Evolutionary conservation across 2,797 vertebrate genomes (phyloP).

Genomic region (Crax fasciolata): DNA sequence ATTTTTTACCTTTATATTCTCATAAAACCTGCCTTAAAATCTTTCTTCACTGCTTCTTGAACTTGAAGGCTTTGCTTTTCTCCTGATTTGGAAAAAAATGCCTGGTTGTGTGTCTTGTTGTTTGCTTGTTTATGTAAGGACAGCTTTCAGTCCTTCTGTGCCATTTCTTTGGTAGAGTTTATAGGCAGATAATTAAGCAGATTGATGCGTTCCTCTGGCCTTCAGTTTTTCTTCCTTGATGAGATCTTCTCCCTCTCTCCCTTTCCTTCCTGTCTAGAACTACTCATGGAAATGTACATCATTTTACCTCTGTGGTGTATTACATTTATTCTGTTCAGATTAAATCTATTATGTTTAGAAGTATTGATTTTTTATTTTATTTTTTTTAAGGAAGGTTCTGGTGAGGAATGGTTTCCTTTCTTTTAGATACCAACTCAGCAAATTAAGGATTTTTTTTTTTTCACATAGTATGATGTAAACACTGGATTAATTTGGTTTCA

Average conservation of each 20-base stretch:
- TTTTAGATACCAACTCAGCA: background rate
- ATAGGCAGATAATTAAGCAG: background rate
- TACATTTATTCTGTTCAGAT: constrained; percentile 19
- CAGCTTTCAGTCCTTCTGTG: background rate
- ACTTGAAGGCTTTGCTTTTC: background rate
- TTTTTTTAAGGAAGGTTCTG: background rate
- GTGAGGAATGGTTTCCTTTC: constrained; percentile 14
- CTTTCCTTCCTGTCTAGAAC: background rate
- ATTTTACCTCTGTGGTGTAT: background rate
- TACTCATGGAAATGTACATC: background rate
- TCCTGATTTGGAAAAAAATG: background rate
- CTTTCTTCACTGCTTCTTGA: background rate
- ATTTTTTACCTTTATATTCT: background rate
- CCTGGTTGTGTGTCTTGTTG: background rate
- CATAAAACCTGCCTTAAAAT: background rate
- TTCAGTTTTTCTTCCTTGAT: background rate
- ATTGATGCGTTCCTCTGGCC: background rate
- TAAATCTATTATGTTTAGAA: constrained; percentile 10
- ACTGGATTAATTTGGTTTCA: background rate
- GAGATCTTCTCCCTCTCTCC: background rate
- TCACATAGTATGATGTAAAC: background rate
- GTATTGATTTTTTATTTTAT: background rate
- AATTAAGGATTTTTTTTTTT: background rate
- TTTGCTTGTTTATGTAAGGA: background rate
- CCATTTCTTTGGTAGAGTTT: background rate